Conservation (phyloP, 37 sponge, comb jelly and placozoan species). For the Spongilla lacustris region DNA sequence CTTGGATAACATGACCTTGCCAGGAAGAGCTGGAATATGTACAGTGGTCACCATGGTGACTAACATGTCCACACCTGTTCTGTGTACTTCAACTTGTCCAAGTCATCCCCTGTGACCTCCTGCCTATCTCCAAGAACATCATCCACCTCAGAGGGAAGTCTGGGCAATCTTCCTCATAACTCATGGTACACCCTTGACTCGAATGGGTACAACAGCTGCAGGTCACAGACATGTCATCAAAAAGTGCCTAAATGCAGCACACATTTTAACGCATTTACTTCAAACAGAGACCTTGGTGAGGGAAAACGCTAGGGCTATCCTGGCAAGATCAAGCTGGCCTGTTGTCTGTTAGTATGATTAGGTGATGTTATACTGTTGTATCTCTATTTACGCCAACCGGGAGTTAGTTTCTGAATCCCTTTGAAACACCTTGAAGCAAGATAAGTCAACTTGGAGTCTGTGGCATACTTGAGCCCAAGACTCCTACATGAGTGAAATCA, state of each 20-base stretch:
- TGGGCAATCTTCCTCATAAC: not conserved
- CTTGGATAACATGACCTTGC: not conserved
- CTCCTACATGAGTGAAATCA: not conserved
- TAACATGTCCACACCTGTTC: not conserved
- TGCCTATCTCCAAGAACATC: not conserved
- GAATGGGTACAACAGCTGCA: not conserved
- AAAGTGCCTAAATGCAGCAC: not conserved
- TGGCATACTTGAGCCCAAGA: not conserved
- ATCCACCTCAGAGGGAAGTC: not conserved
- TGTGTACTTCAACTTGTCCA: conserved; percentile 7
- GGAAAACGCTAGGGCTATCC: too few species aligned
- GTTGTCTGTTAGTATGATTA: too few species aligned
- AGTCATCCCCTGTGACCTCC: not conserved
- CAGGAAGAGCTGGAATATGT: not conserved
- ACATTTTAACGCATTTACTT: not conserved
- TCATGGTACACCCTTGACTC: not conserved
- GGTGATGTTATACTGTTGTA: too few species aligned
- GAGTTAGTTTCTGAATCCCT: not conserved
- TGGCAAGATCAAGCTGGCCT: too few species aligned
- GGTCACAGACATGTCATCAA: not conserved
- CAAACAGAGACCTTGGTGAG: too few species aligned
- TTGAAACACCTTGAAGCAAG: not conserved
- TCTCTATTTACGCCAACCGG: not conserved
- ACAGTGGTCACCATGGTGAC: not conserved
- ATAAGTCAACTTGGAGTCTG: not conserved